Percentiles rank a stretch among this genome's conserved stretches.
Conservation (phyloP, 2,888 invertebrate species). For the Branchipolynoe longqiensis region DNA sequence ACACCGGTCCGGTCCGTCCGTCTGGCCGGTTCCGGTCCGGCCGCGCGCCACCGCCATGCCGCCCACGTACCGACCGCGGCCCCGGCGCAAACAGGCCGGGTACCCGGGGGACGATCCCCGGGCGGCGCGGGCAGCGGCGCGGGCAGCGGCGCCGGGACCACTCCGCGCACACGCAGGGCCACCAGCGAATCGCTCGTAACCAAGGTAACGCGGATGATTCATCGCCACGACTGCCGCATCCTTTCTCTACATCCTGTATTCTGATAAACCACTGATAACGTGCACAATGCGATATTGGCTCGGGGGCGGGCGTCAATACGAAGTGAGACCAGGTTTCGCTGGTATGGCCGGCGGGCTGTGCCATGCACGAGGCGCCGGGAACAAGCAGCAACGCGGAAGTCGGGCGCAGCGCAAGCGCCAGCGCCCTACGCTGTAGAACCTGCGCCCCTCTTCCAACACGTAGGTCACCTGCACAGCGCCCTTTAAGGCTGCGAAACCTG, state of each 20-base stretch:
- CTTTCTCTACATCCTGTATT: constrained; percentile 46
- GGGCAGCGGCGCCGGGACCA: too few species aligned
- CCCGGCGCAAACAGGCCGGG: neutral
- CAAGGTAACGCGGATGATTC: constrained; percentile 49
- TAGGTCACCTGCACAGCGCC: too few species aligned
- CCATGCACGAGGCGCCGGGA: too few species aligned
- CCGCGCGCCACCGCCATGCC: neutral
- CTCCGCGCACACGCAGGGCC: neutral
- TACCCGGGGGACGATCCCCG: too few species aligned
- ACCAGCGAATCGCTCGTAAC: neutral
- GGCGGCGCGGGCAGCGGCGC: neutral
- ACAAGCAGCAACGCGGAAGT: too few species aligned
- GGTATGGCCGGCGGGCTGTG: neutral
- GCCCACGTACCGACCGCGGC: neutral
- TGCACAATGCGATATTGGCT: constrained; percentile 23
- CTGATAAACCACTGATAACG: constrained; percentile 46
- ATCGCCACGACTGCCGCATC: constrained; percentile 28
- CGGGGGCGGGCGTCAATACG: neutral
- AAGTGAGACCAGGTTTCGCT: neutral
- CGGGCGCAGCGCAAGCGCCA: too few species aligned
- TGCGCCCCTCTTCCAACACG: too few species aligned
- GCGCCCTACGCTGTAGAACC: too few species aligned
- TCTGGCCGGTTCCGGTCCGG: too few species aligned
- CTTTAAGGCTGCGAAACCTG: too few species aligned
- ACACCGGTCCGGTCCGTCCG: too few species aligned